These are phyloP conservation scores for Stegodyphus mimosarum DNA, from an alignment of 1,140 invertebrate genomes.

Conservation along the genomic window DNA sequence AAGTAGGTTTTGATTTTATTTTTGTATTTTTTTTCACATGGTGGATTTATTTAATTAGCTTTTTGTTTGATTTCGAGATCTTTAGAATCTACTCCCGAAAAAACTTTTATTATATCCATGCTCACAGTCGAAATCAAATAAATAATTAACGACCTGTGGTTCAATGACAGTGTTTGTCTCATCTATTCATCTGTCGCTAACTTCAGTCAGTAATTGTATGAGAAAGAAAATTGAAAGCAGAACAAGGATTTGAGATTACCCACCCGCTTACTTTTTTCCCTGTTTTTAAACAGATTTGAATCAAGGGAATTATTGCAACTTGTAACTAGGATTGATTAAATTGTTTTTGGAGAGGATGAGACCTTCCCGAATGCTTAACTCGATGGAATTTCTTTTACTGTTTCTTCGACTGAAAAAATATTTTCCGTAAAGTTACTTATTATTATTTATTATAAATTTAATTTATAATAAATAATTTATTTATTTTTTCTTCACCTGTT, in stretches of 20 bases:
- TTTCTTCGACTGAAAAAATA: too few species aligned
- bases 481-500: too few species aligned
- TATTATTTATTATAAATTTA: too few species aligned
- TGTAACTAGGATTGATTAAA: slow-evolving; percentile 39
- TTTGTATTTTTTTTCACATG: slow-evolving; percentile 41
- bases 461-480: too few species aligned
- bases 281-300: slow-evolving; percentile 17
- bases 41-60: slow-evolving; percentile 59
- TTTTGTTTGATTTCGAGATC: slow-evolving; percentile 54
- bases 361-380: not conserved
- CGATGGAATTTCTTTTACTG: too few species aligned
- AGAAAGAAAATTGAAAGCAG: slow-evolving; percentile 6
- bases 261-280: not conserved
- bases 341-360: slow-evolving; percentile 26
- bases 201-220: slow-evolving; percentile 13
- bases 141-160: slow-evolving; percentile 57
- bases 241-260: not conserved
- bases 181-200: slow-evolving; percentile 33
- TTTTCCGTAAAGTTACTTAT: too few species aligned
- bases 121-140: slow-evolving; percentile 55
- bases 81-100: slow-evolving; percentile 32
- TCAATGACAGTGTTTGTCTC: slow-evolving; percentile 43
- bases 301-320: slow-evolving; percentile 29
- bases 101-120: slow-evolving; percentile 49
- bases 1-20: slow-evolving; percentile 5